Conservation (phyloP, 2,888 invertebrate genomes). For the Drosophila planitibia region DNA sequence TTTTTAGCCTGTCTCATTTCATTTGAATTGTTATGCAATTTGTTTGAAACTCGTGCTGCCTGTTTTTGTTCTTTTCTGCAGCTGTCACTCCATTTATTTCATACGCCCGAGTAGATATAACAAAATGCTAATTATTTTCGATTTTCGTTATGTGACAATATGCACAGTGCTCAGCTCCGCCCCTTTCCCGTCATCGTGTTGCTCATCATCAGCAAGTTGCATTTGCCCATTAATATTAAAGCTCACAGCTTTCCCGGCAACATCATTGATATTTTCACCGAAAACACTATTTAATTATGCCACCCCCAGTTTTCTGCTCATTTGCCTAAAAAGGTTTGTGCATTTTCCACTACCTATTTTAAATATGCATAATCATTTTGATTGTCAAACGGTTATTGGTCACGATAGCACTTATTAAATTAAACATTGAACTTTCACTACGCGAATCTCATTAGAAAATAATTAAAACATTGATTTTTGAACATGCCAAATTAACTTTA, state of each 20-base stretch:
- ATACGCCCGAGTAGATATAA: conserved; percentile 66
- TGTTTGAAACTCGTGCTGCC: conserved; percentile 52
- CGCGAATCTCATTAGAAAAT: conserved; percentile 42
- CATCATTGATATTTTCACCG: conserved; percentile 44
- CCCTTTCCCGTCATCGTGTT: not conserved
- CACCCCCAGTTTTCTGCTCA: conserved; percentile 12
- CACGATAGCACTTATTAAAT: conserved; percentile 27
- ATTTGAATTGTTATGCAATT: conserved; percentile 56
- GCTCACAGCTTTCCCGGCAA: conserved; percentile 6
- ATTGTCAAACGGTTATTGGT: conserved; percentile 35
- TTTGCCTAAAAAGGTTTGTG: conserved; percentile 23
- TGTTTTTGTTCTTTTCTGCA: conserved; percentile 21
- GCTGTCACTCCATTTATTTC: conserved; percentile 17
- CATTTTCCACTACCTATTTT: conserved; percentile 29
- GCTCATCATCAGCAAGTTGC: not conserved
- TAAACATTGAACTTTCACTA: conserved; percentile 21
- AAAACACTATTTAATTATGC: conserved; percentile 49
- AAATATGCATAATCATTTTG: conserved; percentile 53
- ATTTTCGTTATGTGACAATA: conserved; percentile 77
- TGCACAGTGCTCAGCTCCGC: conserved; percentile 39
- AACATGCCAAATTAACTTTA: not conserved
- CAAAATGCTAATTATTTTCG: conserved; percentile 83
- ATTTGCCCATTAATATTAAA: conserved; percentile 47
- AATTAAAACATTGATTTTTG: conserved; percentile 44
- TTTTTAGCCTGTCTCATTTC: conserved; percentile 59